These are phyloP conservation scores for Eunapius fragilis DNA, from an alignment of 37 sponge, comb jelly and placozoan genomes.

Conservation along the genomic window DNA sequence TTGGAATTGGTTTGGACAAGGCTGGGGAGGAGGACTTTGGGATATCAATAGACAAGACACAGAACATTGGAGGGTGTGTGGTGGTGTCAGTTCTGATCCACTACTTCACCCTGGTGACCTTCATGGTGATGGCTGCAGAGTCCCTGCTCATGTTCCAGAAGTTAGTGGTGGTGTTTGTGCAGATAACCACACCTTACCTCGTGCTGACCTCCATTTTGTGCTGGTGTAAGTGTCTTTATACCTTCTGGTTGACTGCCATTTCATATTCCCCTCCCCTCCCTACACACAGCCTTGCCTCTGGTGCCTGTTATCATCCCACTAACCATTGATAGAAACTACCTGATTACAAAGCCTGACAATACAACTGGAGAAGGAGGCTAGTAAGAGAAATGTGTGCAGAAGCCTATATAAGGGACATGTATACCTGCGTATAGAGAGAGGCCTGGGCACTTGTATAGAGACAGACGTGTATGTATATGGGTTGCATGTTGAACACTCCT, in stretches of 20 bases:
- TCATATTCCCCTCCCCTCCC: too few species aligned
- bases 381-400: too few species aligned
- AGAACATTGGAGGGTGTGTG: slow-evolving; percentile 20
- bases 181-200: background rate
- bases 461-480: too few species aligned
- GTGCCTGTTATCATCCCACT: background rate
- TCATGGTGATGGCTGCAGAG: slow-evolving; percentile 48
- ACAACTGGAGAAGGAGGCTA: background rate
- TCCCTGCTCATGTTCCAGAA: slow-evolving; percentile 41
- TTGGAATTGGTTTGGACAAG: background rate
- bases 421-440: too few species aligned
- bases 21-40: slow-evolving; percentile 14
- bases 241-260: too few species aligned
- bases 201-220: slow-evolving; percentile 18
- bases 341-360: background rate
- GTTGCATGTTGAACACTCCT: background rate
- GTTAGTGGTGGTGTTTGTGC: slow-evolving; percentile 32
- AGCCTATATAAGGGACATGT: too few species aligned
- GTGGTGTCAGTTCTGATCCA: slow-evolving; percentile 31
- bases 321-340: background rate
- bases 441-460: too few species aligned
- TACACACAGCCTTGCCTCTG: background rate
- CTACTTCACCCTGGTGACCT: slow-evolving; percentile 41
- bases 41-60: slow-evolving; percentile 22
- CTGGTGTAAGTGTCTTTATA: slow-evolving; percentile 50